Conservation (phyloP, 2,113 vertebrate species). For the Dolichotis patagonum region DNA sequence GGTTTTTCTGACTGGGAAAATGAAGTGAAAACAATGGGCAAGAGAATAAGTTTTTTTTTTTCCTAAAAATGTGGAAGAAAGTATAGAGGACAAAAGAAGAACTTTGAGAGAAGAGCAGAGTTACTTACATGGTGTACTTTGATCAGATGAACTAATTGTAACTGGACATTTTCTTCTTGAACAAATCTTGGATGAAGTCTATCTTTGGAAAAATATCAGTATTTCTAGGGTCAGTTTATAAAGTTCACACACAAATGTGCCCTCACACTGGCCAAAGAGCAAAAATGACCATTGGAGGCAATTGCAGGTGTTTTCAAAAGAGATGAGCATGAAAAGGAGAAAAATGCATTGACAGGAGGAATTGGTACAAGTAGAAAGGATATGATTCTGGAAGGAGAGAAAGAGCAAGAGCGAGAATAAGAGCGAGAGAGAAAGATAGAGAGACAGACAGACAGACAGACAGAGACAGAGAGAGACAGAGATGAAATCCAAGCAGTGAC, state of each 20-base stretch:
- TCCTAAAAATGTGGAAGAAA: not conserved
- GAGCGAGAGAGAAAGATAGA: not conserved
- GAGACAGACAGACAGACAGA: no score
- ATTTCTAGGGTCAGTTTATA: not conserved
- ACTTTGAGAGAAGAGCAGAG: not conserved
- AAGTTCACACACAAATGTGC: not conserved
- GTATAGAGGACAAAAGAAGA: not conserved
- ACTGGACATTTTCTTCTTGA: not conserved
- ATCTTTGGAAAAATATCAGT: not conserved
- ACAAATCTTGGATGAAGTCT: not conserved
- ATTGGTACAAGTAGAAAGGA: not conserved
- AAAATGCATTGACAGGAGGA: not conserved
- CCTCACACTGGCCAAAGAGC: not conserved
- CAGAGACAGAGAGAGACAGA: not conserved
- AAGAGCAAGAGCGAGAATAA: not conserved
- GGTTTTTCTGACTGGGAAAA: not conserved
- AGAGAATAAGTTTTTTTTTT: not conserved
- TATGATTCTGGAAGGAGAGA: not conserved
- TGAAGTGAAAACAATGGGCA: not conserved
- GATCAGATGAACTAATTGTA: not conserved
- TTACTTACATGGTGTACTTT: not conserved
- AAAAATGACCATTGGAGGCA: not conserved
- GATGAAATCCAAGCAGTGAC: not conserved
- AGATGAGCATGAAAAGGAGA: not conserved
- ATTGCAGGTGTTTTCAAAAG: not conserved